phyloP scores from a whole-genome alignment of 2,113 vertebrate genomes.

The Struthio camelus region DNA sequence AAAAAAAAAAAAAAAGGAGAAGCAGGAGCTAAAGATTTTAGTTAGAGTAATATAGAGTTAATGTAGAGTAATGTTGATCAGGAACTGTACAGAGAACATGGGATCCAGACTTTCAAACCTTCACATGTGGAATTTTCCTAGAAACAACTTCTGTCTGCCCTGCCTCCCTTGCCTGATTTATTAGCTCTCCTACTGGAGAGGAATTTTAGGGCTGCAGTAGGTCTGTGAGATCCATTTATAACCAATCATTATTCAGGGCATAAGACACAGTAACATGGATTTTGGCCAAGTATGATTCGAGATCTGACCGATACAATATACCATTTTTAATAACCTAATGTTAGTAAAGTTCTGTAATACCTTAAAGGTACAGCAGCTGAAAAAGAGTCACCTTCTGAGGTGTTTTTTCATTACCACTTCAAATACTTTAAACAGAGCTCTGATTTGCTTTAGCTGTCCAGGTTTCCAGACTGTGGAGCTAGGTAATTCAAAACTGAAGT shows the following conservation, averaged over 20 bases:
- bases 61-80: neutral
- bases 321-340: neutral
- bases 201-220: neutral
- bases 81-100: neutral
- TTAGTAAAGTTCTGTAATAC: neutral
- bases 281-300: neutral
- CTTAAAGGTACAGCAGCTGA: neutral
- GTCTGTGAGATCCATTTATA: accelerated
- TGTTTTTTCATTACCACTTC: neutral
- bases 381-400: neutral
- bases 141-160: neutral
- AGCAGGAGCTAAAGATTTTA: neutral
- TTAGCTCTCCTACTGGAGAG: neutral
- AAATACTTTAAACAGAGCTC: neutral
- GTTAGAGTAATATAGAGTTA: neutral
- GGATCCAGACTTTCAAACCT: neutral
- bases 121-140: neutral
- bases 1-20: too few species aligned
- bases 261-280: neutral
- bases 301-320: neutral
- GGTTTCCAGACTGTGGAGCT: neutral
- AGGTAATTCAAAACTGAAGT: neutral
- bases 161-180: neutral
- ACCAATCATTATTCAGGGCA: neutral
- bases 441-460: neutral